Conservation (phyloP, 1,140 invertebrate species). For the Phymastichus coffea region DNA sequence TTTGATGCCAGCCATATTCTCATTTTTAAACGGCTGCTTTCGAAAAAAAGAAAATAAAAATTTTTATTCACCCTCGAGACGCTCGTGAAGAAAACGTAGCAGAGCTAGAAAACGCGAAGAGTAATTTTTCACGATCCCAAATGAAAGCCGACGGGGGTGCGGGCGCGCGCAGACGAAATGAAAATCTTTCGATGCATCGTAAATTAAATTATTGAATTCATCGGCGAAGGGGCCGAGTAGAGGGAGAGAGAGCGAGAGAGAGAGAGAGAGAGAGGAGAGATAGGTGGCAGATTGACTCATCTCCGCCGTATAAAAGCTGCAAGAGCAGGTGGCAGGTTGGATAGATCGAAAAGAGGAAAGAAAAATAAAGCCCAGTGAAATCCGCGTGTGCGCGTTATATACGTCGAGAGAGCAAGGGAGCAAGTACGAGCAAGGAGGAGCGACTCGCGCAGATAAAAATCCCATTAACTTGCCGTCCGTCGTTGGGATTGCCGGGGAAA, state of each 20-base stretch:
- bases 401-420: neutral
- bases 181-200: neutral
- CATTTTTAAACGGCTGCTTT: too few species aligned
- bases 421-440: neutral
- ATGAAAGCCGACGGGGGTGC: too few species aligned
- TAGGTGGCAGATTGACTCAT: slow-evolving; percentile 1
- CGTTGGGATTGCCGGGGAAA: neutral
- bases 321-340: neutral
- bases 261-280: too few species aligned
- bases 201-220: neutral
- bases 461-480: slow-evolving; percentile 17
- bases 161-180: too few species aligned
- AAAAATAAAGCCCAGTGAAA: neutral
- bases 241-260: too few species aligned
- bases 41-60: too few species aligned
- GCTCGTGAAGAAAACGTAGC: too few species aligned
- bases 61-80: too few species aligned
- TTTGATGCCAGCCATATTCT: too few species aligned
- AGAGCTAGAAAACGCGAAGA: too few species aligned
- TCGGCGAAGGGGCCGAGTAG: too few species aligned
- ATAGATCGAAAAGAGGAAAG: neutral
- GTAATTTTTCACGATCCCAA: too few species aligned
- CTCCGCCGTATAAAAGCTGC: neutral
- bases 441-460: slow-evolving; percentile 25
- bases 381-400: neutral